phyloP scores from a whole-genome alignment of 2,113 vertebrate genomes.

The Hylia prasina region DNA sequence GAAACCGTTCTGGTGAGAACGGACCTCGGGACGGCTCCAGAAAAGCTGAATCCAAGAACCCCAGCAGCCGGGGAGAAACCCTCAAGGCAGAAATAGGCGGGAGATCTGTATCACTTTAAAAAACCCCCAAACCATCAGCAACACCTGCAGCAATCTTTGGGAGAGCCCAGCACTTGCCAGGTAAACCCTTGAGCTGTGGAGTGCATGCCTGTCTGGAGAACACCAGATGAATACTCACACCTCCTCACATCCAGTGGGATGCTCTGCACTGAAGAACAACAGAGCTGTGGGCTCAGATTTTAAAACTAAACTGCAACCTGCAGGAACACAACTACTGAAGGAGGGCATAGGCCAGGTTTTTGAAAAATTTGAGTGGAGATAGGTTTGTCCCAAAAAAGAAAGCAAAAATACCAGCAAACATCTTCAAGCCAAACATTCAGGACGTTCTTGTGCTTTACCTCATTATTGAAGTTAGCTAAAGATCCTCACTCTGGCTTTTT shows the following conservation, averaged over 20 bases:
- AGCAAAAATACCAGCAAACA: neutral
- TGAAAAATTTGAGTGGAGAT: neutral
- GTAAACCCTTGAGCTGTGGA: neutral
- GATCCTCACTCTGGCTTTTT: neutral
- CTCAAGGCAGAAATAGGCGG: no score
- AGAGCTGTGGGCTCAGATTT: neutral
- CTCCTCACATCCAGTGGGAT: neutral
- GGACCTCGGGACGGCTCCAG: no score
- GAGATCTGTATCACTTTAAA: neutral
- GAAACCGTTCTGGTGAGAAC: no score
- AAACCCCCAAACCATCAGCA: fast-evolving
- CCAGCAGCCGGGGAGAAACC: no score
- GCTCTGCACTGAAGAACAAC: neutral
- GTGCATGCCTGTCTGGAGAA: fast-evolving
- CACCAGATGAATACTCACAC: fast-evolving
- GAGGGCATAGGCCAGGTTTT: neutral
- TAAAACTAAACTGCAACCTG: neutral
- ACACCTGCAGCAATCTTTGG: neutral
- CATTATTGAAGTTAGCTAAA: neutral
- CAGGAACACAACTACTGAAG: neutral
- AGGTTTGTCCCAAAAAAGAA: neutral
- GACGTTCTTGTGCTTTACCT: neutral
- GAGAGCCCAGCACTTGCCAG: neutral
- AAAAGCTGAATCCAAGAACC: no score
- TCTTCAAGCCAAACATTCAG: neutral